phyloP scores from a whole-genome alignment of 1,140 invertebrate genomes.

The Drosophila seguyi region DNA sequence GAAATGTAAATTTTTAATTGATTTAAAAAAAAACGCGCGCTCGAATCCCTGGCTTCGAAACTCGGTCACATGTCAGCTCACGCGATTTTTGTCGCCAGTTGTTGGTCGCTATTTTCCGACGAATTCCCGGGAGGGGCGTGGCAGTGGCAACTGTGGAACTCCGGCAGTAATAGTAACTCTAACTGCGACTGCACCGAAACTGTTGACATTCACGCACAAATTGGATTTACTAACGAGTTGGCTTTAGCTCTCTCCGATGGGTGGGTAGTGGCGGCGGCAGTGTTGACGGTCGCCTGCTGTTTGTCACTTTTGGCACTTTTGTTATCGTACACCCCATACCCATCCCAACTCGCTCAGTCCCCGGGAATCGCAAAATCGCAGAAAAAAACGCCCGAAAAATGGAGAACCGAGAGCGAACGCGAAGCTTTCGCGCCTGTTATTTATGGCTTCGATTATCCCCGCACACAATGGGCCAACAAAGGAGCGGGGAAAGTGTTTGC shows the following conservation, averaged over 20 bases:
- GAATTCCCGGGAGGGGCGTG: constrained; percentile 2
- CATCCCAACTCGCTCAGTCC: background rate
- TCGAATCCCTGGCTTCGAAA: constrained; percentile 26
- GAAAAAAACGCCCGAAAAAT: constrained; percentile 20
- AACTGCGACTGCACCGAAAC: constrained; percentile 65
- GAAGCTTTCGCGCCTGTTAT: constrained; percentile 77
- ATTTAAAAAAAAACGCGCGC: constrained; percentile 49
- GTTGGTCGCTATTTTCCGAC: constrained; percentile 17
- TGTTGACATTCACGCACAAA: constrained; percentile 82
- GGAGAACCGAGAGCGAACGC: constrained; percentile 31
- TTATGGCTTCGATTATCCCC: constrained; percentile 83
- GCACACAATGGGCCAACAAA: constrained; percentile 70
- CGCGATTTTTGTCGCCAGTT: constrained; percentile 55
- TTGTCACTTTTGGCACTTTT: constrained; percentile 82
- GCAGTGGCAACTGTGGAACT: constrained; percentile 26
- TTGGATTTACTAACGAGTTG: constrained; percentile 81
- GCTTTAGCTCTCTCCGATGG: constrained; percentile 34
- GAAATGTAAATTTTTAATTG: constrained; percentile 83
- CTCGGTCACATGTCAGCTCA: constrained; percentile 61
- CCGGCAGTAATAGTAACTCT: constrained; percentile 37
- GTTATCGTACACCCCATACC: constrained; percentile 57
- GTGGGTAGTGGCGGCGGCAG: background rate
- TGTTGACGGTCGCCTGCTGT: constrained; percentile 76
- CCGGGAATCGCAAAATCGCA: constrained; percentile 7
- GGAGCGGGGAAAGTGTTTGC: constrained; percentile 72